phyloP scores from a whole-genome alignment of 2,113 vertebrate genomes.

The Ammospiza caudacuta region DNA sequence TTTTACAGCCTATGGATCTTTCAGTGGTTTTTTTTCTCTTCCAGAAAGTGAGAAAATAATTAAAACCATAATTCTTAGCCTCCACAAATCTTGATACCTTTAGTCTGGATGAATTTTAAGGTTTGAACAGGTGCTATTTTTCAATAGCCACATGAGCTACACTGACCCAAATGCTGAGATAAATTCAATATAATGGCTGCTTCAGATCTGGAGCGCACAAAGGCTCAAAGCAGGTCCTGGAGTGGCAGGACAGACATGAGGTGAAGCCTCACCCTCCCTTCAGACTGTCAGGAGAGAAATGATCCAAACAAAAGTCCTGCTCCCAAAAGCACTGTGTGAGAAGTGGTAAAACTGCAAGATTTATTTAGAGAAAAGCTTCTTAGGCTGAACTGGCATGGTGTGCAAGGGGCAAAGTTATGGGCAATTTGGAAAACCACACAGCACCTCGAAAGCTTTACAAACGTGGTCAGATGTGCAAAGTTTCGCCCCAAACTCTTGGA shows the following conservation, averaged over 20 bases:
- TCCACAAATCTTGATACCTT: neutral
- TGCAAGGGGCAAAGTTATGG: neutral
- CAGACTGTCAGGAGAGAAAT: neutral
- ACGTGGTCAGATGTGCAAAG: neutral
- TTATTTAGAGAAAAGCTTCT: neutral
- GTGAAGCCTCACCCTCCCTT: neutral
- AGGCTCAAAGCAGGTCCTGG: neutral
- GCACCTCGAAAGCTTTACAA: neutral
- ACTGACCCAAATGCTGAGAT: neutral
- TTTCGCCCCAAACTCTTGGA: neutral
- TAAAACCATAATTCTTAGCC: neutral
- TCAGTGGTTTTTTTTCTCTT: neutral
- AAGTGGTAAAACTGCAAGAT: neutral
- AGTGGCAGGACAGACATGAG: neutral
- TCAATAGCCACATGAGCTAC: neutral
- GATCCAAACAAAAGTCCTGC: neutral
- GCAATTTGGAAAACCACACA: neutral
- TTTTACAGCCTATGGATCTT: neutral
- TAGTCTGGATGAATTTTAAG: neutral
- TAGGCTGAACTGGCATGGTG: fast-evolving
- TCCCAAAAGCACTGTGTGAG: neutral
- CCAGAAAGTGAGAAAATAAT: neutral
- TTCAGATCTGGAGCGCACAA: neutral
- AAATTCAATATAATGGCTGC: neutral
- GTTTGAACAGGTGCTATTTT: neutral